phyloP scores from a whole-genome alignment of 2,113 vertebrate species.

The Thomomys bottae region DNA sequence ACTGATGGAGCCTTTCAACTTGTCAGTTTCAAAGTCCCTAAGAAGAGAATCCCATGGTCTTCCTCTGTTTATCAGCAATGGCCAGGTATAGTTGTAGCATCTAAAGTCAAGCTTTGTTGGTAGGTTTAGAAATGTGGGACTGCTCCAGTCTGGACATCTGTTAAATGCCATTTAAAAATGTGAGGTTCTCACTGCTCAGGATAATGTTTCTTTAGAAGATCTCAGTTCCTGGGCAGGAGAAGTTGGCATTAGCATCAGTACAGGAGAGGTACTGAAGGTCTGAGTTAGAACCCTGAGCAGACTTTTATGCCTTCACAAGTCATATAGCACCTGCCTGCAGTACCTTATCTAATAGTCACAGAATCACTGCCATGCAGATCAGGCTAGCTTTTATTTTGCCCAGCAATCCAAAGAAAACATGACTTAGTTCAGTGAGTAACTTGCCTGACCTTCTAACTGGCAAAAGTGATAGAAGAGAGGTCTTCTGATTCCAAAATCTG shows the following conservation, averaged over 20 bases:
- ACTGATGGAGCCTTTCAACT: too few species aligned
- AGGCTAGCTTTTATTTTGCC: not conserved
- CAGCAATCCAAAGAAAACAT: not conserved
- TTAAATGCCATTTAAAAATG: too few species aligned
- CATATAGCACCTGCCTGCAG: not conserved
- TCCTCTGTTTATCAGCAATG: not conserved
- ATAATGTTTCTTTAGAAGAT: not conserved
- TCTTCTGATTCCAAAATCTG: not conserved
- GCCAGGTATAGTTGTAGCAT: not conserved
- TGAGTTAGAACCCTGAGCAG: not conserved
- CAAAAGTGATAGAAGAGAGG: not conserved
- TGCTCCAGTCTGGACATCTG: not conserved
- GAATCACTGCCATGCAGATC: not conserved
- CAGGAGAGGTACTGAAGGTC: not conserved
- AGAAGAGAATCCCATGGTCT: not conserved
- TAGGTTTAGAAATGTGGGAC: too few species aligned
- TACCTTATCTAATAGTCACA: not conserved
- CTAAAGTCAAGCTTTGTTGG: not conserved
- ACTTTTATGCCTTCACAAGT: not conserved
- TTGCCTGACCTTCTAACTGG: not conserved
- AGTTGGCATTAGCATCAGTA: not conserved
- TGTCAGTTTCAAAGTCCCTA: not conserved
- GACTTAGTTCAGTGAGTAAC: not conserved
- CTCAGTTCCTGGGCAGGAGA: not conserved
- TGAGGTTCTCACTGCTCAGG: not conserved